Percentiles rank a stretch among this genome's conserved stretches.
phyloP scores from a whole-genome alignment of 2,888 invertebrate species.

The Lasioglossum pauxillum region DNA sequence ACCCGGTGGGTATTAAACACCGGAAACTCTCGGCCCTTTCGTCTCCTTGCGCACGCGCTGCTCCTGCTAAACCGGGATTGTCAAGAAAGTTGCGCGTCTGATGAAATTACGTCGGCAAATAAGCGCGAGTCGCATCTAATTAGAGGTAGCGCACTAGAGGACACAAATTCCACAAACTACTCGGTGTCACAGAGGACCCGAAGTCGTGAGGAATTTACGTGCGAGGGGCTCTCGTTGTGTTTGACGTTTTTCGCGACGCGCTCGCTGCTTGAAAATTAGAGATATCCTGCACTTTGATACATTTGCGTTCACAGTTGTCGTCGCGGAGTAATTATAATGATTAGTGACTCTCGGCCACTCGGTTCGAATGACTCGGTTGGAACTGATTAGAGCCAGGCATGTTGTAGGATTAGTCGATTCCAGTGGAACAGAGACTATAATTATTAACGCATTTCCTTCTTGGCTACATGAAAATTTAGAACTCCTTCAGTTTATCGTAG shows the following conservation, averaged over 20 bases:
- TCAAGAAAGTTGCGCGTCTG: slow-evolving; percentile 36
- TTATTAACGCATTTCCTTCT: not conserved
- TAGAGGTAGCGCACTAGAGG: slow-evolving; percentile 26
- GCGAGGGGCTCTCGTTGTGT: not conserved
- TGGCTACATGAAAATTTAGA: not conserved
- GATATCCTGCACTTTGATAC: not conserved
- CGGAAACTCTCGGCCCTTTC: slow-evolving; percentile 15
- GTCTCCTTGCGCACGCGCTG: not conserved
- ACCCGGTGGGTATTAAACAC: slow-evolving; percentile 38
- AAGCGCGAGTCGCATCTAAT: slow-evolving; percentile 42
- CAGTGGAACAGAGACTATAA: not conserved
- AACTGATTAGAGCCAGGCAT: not conserved
- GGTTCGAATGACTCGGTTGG: not conserved
- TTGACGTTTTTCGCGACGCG: slow-evolving; percentile 16
- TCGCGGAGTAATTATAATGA: slow-evolving; percentile 2
- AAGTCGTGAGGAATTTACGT: slow-evolving; percentile 23
- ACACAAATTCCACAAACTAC: slow-evolving; percentile 34
- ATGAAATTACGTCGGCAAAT: slow-evolving; percentile 53
- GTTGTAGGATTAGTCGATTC: not conserved
- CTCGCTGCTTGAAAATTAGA: slow-evolving; percentile 9
- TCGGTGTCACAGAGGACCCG: slow-evolving; percentile 20
- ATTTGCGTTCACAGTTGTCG: not conserved
- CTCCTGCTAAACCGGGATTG: slow-evolving; percentile 11
- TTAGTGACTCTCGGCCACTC: not conserved
- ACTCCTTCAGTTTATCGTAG: not conserved